Evolutionary conservation across 1,140 invertebrate genomes (phyloP).

Genomic region (Hylaeus anthracinus): DNA sequence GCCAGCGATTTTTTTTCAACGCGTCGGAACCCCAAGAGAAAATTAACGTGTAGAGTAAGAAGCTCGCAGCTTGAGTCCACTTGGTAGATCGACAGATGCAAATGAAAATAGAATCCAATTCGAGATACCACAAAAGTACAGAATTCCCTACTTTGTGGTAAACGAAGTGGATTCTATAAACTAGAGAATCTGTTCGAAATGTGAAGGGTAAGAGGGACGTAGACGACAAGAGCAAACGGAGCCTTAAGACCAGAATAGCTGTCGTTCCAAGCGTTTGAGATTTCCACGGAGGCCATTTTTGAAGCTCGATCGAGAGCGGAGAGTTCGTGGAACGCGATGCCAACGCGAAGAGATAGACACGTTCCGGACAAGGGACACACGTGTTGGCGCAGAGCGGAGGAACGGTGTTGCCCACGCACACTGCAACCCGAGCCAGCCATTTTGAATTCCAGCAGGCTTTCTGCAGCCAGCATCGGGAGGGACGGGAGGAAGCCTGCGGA

Average conservation of each 20-base stretch:
- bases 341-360: conserved; percentile 31
- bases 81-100: too few species aligned
- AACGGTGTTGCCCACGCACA: conserved; percentile 58
- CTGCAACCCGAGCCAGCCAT: conserved; percentile 72
- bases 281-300: neutral
- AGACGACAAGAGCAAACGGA: too few species aligned
- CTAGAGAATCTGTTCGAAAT: too few species aligned
- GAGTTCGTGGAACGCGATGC: conserved; percentile 4
- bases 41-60: too few species aligned
- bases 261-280: neutral
- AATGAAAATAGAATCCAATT: too few species aligned
- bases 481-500: conserved; percentile 4
- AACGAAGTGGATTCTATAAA: too few species aligned
- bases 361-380: conserved; percentile 6
- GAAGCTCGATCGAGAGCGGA: neutral
- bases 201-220: too few species aligned
- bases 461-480: conserved; percentile 39
- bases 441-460: conserved; percentile 78
- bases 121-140: too few species aligned
- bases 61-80: too few species aligned
- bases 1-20: neutral
- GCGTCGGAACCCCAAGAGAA: too few species aligned
- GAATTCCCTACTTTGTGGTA: too few species aligned
- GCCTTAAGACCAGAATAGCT: neutral
- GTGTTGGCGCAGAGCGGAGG: neutral